A percentile compares a stretch with the other conserved stretches of the same genome.
These are phyloP conservation scores for Muscidifurax raptorellus DNA, from an alignment of 1,140 invertebrate species.

Conservation along the genomic window DNA sequence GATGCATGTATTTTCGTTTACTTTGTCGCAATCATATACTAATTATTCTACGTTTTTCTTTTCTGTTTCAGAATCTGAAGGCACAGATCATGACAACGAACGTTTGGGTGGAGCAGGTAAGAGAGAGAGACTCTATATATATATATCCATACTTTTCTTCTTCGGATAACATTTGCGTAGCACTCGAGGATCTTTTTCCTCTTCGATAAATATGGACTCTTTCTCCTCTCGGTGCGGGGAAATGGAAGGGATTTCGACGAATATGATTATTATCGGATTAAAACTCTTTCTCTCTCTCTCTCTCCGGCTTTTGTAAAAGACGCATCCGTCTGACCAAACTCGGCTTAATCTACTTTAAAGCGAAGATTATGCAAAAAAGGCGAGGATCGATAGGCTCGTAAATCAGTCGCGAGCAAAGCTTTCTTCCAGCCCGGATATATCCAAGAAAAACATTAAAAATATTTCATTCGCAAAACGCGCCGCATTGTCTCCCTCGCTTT, in stretches of 20 bases:
- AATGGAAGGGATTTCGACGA: not conserved
- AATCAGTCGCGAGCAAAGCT: not conserved
- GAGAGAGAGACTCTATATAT: slow-evolving; percentile 57
- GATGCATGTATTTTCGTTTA: slow-evolving; percentile 10
- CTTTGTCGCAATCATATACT: not conserved
- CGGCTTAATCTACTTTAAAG: not conserved
- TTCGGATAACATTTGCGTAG: not conserved
- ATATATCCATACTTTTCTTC: not conserved
- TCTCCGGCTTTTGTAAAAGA: no score
- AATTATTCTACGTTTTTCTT: slow-evolving; percentile 68
- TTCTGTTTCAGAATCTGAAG: slow-evolving; percentile 90
- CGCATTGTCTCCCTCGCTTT: slow-evolving; percentile 8
- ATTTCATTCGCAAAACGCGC: slow-evolving; percentile 33
- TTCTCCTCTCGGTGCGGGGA: no score
- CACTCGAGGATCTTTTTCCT: not conserved
- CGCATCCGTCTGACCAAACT: not conserved
- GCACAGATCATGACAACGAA: slow-evolving; percentile 99
- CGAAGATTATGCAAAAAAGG: not conserved
- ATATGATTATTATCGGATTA: not conserved
- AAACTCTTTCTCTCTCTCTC: not conserved
- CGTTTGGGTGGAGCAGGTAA: slow-evolving; percentile 97
- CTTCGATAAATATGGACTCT: not conserved
- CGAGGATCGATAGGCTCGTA: not conserved
- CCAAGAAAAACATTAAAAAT: slow-evolving; percentile 17
- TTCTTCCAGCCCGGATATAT: not conserved